A percentile compares a stretch with the other conserved stretches of the same genome.
Evolutionary conservation across 2,113 vertebrate species (phyloP).

Genomic region (Rhynchomys soricoides): DNA sequence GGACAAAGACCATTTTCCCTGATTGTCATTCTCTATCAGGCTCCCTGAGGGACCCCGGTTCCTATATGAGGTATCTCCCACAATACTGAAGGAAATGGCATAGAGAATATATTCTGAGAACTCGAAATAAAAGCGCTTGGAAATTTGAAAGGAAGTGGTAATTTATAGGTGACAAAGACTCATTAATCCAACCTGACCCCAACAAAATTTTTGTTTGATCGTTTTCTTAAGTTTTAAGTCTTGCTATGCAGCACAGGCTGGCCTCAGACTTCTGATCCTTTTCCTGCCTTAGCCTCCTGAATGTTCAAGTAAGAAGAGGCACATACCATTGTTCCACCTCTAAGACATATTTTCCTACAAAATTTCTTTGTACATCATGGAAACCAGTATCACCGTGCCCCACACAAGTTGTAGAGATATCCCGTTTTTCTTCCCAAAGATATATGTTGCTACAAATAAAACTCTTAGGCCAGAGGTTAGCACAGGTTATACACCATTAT

Average conservation of each 20-base stretch:
- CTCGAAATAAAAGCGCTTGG: background rate
- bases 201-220: background rate
- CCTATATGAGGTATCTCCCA: background rate
- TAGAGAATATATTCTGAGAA: background rate
- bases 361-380: background rate
- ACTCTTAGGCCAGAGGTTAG: background rate
- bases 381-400: background rate
- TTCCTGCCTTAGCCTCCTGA: background rate
- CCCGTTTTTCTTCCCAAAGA: background rate
- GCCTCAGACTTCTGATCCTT: background rate
- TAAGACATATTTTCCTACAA: background rate
- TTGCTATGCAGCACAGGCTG: no score
- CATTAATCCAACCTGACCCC: background rate
- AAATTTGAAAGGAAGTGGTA: background rate
- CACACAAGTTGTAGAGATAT: background rate
- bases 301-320: background rate
- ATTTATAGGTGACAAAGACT: background rate
- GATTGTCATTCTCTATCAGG: background rate
- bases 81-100: background rate
- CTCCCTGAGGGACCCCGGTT: background rate
- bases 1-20: background rate
- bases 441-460: background rate
- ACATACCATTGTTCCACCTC: no score
- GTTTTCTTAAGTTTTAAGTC: background rate
- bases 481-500: background rate